Conservation (phyloP, 2,888 invertebrate species). For the Iphiclides podalirius region DNA sequence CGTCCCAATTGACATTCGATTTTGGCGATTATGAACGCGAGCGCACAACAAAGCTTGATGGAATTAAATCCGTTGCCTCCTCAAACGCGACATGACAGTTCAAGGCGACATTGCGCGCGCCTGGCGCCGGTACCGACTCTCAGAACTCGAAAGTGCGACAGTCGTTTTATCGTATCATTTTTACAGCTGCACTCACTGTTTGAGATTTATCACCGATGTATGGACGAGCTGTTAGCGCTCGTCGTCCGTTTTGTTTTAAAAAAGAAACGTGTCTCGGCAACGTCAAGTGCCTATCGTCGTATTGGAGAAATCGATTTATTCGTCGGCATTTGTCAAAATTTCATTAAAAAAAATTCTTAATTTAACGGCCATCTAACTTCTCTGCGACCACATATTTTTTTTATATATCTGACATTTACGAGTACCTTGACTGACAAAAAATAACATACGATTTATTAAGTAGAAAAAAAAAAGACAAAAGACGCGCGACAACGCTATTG, state of each 20-base stretch:
- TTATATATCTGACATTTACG: no score
- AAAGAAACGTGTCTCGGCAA: background rate
- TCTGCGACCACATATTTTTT: no score
- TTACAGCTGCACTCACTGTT: conserved; percentile 61
- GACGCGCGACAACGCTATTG: no score
- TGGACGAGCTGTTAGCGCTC: conserved; percentile 35
- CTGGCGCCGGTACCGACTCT: conserved; percentile 44
- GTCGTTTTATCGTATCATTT: conserved; percentile 58
- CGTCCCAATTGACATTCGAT: conserved; percentile 55
- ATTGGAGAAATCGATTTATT: background rate
- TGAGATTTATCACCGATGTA: conserved; percentile 48
- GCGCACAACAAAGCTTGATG: conserved; percentile 39
- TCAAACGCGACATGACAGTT: conserved; percentile 57
- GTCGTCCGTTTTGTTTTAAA: conserved; percentile 15
- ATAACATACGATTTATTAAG: no score
- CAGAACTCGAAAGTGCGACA: conserved; percentile 28
- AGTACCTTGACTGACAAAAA: no score
- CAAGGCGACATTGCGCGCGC: conserved; percentile 51
- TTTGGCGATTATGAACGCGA: conserved; percentile 49
- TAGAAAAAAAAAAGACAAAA: no score
- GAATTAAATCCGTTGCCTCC: conserved; percentile 60
- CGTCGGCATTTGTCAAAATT: background rate
- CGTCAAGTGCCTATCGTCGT: background rate
- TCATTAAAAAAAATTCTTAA: no score
- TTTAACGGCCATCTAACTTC: no score